Evolutionary conservation across 2,888 invertebrate species (phyloP), one percentile per base, ranked within the genome.

Genomic region (Tromatobia lineatoria): DNA sequence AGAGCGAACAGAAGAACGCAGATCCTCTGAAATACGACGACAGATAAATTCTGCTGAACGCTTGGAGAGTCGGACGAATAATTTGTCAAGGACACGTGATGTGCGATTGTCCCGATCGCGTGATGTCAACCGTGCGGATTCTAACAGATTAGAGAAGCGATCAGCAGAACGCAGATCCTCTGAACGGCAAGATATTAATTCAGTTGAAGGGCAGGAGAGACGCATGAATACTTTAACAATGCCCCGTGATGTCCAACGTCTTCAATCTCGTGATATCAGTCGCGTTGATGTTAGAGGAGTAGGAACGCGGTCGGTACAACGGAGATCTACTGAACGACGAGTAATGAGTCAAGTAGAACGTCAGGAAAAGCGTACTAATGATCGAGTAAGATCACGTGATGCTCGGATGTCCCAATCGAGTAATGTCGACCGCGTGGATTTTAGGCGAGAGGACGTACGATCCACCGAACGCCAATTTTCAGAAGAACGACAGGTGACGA

Each of bases 291-390:
- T 25, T n/a, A 57, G 57, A n/a, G 61, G 81, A 25, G 52, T 15
- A 42, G 45, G 25, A 29, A 45, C 29, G 18, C 84, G 80, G 77
- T 73, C 50, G 29, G 69, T 38, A 59, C 75, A 83, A 71, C 80
- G 67, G 38, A 64, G 52, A 52, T 73, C 75, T n/a, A 42, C 13
- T 25, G 64, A 80, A 50, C 74, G 54, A 59, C 11, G 64, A 23
- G 29, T 42, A 15, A 50, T 47, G 8, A 67, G 18, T 42, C 20
- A 42, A 70, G n/a, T 13, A 3, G 71, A 64, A 45, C 78, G 67
- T 45, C 73, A 50, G 23, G 50, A 67, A 11, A 78, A 13, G 10
- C 64, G 67, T n/a, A 18, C 23, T 6, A 45, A 29, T 54, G 7
- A 45, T 77, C 52, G 70, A n/a, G 42, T 29, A 54, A 69, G 50